Conservation (phyloP, 2,797 vertebrate genomes). For the Chelmon rostratus region DNA sequence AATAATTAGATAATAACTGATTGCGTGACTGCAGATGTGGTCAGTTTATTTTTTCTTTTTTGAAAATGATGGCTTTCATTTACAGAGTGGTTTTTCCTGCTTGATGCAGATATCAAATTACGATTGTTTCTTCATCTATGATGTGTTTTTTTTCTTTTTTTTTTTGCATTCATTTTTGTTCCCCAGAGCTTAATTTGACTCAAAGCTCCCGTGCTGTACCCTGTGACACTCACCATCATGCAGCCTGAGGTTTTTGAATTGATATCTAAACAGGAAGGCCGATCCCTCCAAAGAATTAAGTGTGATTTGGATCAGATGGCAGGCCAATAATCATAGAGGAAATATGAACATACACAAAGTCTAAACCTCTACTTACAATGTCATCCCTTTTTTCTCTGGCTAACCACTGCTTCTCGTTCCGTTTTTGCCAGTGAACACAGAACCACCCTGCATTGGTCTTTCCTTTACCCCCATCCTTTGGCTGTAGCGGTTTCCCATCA, state of each 20-base stretch:
- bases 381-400: constrained; percentile 5
- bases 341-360: constrained; percentile 41
- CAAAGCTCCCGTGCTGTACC: background rate
- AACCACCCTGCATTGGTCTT: constrained; percentile 21
- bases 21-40: background rate
- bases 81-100: background rate
- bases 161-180: background rate
- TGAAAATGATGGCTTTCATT: background rate
- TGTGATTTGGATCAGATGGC: constrained; percentile 20
- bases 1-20: background rate
- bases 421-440: constrained; percentile 26
- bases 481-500: constrained; percentile 38
- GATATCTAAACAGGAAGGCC: constrained; percentile 22
- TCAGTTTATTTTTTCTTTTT: background rate
- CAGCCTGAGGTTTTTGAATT: constrained; percentile 27
- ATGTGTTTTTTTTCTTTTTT: background rate
- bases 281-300: constrained; percentile 22
- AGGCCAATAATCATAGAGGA: constrained; percentile 33
- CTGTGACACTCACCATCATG: constrained; percentile 11
- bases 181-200: background rate
- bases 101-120: background rate
- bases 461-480: constrained; percentile 21
- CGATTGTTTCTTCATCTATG: no score
- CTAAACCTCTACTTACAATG: constrained; percentile 29
- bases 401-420: constrained; percentile 33